Conservation (phyloP, 2,797 vertebrate genomes). For the Cossypha caffra region DNA sequence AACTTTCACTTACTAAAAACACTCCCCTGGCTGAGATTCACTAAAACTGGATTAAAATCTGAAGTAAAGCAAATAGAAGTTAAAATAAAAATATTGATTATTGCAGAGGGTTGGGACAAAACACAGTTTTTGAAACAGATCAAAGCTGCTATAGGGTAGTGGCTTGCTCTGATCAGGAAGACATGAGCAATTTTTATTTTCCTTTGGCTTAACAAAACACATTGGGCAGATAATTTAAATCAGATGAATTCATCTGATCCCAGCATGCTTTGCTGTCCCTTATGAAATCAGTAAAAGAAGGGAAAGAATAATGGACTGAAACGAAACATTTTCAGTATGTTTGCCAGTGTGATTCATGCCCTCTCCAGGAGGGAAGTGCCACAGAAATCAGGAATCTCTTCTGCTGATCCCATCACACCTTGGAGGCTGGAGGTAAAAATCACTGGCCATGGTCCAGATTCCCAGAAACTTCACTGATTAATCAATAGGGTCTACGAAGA, state of each 20-base stretch:
- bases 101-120: not conserved
- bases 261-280: not conserved
- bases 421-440: not conserved
- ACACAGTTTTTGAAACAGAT: not conserved
- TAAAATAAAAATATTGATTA: not conserved
- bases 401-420: not conserved
- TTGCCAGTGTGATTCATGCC: not conserved
- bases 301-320: not conserved
- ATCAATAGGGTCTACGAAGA: not conserved
- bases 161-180: not conserved
- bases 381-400: not conserved
- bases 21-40: not conserved
- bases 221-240: not conserved
- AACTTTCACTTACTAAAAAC: not conserved
- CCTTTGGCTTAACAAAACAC: not conserved
- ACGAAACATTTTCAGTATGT: not conserved
- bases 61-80: not conserved
- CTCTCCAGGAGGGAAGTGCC: not conserved
- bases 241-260: not conserved
- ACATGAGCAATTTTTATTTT: not conserved
- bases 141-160: not conserved
- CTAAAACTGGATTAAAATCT: not conserved
- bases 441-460: not conserved
- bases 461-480: not conserved
- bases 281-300: not conserved